Evolutionary conservation across 2,888 invertebrate genomes (phyloP).

Genomic region (Leptura quadrifasciata): DNA sequence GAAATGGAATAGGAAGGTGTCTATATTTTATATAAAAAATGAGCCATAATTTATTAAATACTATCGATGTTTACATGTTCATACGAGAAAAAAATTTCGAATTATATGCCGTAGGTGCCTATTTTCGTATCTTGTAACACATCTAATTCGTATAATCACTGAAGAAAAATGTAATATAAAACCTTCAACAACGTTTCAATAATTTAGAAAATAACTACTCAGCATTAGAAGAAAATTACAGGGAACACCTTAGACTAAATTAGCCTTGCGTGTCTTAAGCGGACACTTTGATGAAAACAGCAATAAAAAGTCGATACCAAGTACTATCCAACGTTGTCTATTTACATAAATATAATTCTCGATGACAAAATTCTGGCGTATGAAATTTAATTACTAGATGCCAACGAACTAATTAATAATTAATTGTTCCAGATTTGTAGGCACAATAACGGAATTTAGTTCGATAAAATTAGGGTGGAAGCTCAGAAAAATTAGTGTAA

Average conservation of each 20-base stretch:
- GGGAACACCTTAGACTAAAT: slow-evolving; percentile 58
- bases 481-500: not conserved
- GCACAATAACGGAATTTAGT: not conserved
- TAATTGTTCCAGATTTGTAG: slow-evolving; percentile 31
- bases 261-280: slow-evolving; percentile 58
- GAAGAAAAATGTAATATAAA: slow-evolving; percentile 54
- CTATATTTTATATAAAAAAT: not conserved
- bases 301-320: slow-evolving; percentile 54
- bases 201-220: slow-evolving; percentile 58
- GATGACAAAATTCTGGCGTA: not conserved
- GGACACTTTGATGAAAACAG: slow-evolving; percentile 48
- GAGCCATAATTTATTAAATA: not conserved
- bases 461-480: not conserved
- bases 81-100: not conserved
- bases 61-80: slow-evolving; percentile 1
- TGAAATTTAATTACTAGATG: slow-evolving; percentile 21
- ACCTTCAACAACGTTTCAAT: slow-evolving; percentile 52
- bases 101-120: slow-evolving; percentile 8
- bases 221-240: slow-evolving; percentile 58
- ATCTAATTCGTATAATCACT: slow-evolving; percentile 51
- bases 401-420: slow-evolving; percentile 37
- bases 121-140: slow-evolving; percentile 56
- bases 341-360: slow-evolving; percentile 29
- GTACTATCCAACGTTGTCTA: slow-evolving; percentile 41
- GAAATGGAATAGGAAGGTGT: no score